phyloP scores from a whole-genome alignment of 35 echinoderm and acorn worm genomes.

The Apostichopus japonicus region DNA sequence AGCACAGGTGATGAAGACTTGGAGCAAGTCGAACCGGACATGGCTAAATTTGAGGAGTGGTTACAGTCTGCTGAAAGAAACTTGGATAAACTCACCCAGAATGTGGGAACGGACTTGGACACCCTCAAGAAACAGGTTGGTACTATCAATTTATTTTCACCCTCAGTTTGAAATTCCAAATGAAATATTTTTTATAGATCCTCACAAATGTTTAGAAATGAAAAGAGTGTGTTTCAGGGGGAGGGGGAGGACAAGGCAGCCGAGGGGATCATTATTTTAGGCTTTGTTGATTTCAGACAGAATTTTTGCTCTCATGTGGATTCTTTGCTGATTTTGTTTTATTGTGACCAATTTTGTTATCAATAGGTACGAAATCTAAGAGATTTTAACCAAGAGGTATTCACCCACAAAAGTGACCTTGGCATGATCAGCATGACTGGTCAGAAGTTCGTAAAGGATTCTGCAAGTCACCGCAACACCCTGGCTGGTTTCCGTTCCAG shows the following conservation, averaged over 20 bases:
- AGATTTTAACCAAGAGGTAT: slow-evolving; percentile 86
- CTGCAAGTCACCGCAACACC: slow-evolving; percentile 60
- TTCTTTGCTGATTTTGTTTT: no score
- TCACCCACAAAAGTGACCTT: slow-evolving; percentile 78
- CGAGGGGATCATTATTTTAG: no score
- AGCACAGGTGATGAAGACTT: slow-evolving; percentile 76
- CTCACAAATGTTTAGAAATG: no score
- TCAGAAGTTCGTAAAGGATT: slow-evolving; percentile 88
- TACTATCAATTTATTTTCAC: no score
- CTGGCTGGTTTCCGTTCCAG: slow-evolving; percentile 72
- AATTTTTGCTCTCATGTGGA: no score
- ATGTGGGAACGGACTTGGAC: slow-evolving; percentile 68
- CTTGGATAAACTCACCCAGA: slow-evolving; percentile 70
- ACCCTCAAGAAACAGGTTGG: slow-evolving; percentile 75
- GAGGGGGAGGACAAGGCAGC: no score
- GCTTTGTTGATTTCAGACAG: no score
- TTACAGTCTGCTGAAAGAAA: slow-evolving; percentile 69
- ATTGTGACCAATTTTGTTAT: not conserved
- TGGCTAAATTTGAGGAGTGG: slow-evolving; percentile 86
- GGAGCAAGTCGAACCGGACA: slow-evolving; percentile 86
- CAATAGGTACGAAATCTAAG: slow-evolving; percentile 73
- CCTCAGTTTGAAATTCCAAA: no score
- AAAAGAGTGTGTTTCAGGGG: no score
- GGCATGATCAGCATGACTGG: slow-evolving; percentile 80
- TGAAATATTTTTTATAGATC: no score